Evolutionary conservation across 2,888 invertebrate genomes (phyloP), one percentile per base, ranked within the genome.

Genomic region (Gymnocheta viridis): DNA sequence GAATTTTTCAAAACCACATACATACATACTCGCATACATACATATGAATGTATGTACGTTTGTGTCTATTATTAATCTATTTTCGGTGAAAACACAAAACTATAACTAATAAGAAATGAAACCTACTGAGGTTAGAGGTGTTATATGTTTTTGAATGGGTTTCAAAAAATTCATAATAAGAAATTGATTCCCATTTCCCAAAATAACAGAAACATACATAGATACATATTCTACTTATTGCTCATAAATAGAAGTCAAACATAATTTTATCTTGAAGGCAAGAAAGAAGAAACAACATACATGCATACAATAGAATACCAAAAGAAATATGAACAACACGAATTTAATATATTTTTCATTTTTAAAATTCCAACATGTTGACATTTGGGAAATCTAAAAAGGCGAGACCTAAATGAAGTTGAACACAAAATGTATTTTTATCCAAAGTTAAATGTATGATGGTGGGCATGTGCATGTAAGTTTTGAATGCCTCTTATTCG

Each of bases 351-450:
- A 3, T 51, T 69, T 54, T 24, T 32, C 32, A n/a, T 67, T 58
- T 76, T 76, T 49, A 49, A 80, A 80, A 81, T 62, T 69, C 29
- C 72, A 81, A 81, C 84, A 81, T 78, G 77, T 73, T 84, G 84
- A 84, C 84, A 78, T 78, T 84, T 81, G 73, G 81, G 81, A 84
- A 84, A 84, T 81, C 81, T 81, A 84, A 80, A 60, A 38, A 78
- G 83, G 80, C 83, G 72, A 84, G 72, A 81, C 81, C 62, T 64
- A 77, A 77, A 73, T 78, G 69, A 84, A 84, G 81, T 81, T 73
- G 54, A 81, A 84, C 84, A 78, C 17, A 72, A 47, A 67, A 58
- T 35, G 32, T 73, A 24, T 66, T 67, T n/a, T 60, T 56, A 2
- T 66, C 32, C 54, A 66, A 66, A 44, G 17, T 22, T 24, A 66